phyloP scores from a whole-genome alignment of 2,888 invertebrate species.

The Lithophane socia region DNA sequence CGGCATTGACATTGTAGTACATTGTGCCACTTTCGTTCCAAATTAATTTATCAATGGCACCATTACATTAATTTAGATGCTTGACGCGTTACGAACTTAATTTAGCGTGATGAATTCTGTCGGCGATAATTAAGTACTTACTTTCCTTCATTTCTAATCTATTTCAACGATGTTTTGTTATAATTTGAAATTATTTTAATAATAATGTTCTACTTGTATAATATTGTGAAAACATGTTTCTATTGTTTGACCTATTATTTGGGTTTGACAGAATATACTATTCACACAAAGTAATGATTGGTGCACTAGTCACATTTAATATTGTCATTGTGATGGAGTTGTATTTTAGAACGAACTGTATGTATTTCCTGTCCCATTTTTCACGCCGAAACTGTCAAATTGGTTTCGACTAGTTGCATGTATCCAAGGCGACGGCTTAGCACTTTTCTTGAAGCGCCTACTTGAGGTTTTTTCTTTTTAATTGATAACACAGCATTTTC shows the following conservation, averaged over 20 bases:
- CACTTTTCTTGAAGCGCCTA: neutral
- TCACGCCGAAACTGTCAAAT: neutral
- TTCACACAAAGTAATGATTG: neutral
- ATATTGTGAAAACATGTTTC: neutral
- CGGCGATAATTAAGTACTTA: slow-evolving; percentile 21
- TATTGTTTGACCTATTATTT: slow-evolving; percentile 20
- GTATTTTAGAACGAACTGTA: no score
- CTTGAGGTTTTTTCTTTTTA: neutral
- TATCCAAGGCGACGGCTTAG: neutral
- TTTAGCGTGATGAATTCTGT: slow-evolving; percentile 35
- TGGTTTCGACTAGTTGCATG: neutral
- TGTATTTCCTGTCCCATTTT: neutral
- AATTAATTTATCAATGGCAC: slow-evolving; percentile 49
- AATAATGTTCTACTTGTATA: neutral
- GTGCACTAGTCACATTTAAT: neutral
- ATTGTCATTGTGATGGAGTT: neutral
- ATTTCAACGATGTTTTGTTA: slow-evolving; percentile 15
- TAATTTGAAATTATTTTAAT: slow-evolving; percentile 12
- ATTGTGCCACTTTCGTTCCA: slow-evolving; percentile 51
- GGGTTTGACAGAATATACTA: neutral
- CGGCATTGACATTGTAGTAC: slow-evolving; percentile 49
- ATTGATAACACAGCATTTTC: neutral
- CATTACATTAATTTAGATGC: slow-evolving; percentile 44
- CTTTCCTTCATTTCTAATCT: slow-evolving; percentile 10
- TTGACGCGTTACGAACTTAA: slow-evolving; percentile 30